Percentiles rank a stretch among this genome's conserved stretches.
Conservation (phyloP, 1,140 invertebrate species). For the Sarcophaga bullata region DNA sequence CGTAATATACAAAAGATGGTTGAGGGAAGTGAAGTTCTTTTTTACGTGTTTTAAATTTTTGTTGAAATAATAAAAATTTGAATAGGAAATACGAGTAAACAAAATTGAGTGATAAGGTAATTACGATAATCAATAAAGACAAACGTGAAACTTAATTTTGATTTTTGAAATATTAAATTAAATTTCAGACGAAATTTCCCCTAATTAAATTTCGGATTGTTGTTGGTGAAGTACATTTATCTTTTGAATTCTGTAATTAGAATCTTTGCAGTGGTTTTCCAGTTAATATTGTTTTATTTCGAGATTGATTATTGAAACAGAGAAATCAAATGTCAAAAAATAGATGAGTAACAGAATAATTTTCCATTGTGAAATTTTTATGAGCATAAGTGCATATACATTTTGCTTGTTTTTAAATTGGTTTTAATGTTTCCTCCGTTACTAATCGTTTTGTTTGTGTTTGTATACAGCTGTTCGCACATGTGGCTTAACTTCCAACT, state of each 20-base stretch:
- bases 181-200: background rate
- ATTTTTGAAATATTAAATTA: background rate
- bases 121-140: no score
- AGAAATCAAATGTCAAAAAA: no score
- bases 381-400: background rate
- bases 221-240: conserved; percentile 22
- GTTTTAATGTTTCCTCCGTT: background rate
- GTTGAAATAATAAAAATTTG: background rate
- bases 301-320: no score
- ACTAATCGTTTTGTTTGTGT: background rate
- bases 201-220: background rate
- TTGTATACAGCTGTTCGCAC: conserved; percentile 25
- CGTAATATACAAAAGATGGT: background rate
- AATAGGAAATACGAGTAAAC: background rate
- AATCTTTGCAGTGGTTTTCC: no score
- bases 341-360: background rate
- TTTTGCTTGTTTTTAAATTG: conserved; percentile 5
- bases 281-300: no score
- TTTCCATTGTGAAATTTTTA: background rate
- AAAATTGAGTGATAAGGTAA: conserved; percentile 5
- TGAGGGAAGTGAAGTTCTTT: conserved; percentile 21
- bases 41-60: conserved; percentile 22
- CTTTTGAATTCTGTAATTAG: no score
- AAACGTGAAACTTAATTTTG: background rate
- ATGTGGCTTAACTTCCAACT: background rate